Evolutionary conservation across 2,113 vertebrate genomes (phyloP).

Genomic region (Chrysemys picta): DNA sequence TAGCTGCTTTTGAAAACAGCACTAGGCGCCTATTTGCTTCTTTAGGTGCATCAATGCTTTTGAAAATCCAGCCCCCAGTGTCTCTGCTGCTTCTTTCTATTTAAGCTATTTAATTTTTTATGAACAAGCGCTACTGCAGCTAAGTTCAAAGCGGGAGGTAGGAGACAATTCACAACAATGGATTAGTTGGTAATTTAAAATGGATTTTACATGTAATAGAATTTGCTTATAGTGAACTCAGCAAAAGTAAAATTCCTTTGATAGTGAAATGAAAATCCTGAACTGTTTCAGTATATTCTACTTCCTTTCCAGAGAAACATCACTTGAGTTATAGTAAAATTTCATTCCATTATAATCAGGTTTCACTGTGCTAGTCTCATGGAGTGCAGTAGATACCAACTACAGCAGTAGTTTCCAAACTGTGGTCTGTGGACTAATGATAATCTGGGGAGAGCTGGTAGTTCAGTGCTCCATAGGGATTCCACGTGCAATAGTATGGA

Average conservation of each 20-base stretch:
- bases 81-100: not conserved
- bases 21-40: not conserved
- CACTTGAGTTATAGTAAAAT: too few species aligned
- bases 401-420: not conserved
- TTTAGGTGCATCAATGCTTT: not conserved
- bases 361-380: too few species aligned
- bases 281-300: not conserved
- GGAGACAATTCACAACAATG: not conserved
- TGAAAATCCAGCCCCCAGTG: not conserved
- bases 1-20: not conserved
- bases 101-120: not conserved
- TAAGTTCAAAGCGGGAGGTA: conserved; percentile 10
- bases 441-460: not conserved
- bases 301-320: too few species aligned
- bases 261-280: not conserved
- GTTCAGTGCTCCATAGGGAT: not conserved
- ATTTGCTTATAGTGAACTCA: not conserved
- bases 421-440: not conserved
- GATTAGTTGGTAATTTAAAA: not conserved
- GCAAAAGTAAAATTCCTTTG: not conserved
- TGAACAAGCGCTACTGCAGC: conserved; percentile 10
- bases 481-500: not conserved
- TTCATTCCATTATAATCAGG: too few species aligned
- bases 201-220: not conserved
- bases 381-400: too few species aligned